These are phyloP conservation scores for Musca domestica DNA, from an alignment of 1,140 invertebrate genomes.

Conservation along the genomic window DNA sequence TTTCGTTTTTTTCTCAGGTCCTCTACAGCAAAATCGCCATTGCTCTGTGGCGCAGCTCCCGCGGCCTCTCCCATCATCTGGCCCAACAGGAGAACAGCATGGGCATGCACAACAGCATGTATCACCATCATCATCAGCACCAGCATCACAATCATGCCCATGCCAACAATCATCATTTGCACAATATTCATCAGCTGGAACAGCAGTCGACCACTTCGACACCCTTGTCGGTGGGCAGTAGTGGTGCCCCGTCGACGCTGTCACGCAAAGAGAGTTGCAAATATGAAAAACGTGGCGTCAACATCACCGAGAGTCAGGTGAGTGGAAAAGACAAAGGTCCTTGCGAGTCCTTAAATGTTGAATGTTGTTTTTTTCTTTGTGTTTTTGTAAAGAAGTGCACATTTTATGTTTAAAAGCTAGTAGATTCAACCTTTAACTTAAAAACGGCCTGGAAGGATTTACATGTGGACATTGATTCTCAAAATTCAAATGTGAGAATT, in stretches of 20 bases:
- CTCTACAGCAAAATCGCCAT: conserved; percentile 73
- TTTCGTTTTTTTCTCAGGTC: conserved; percentile 53
- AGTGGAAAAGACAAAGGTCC: conserved; percentile 20
- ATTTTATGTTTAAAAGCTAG: no score
- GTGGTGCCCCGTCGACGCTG: conserved; percentile 33
- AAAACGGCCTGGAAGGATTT: no score
- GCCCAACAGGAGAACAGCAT: conserved; percentile 42
- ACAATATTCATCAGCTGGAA: conserved; percentile 11
- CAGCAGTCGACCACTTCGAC: conserved; percentile 26
- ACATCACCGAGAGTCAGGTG: conserved; percentile 52
- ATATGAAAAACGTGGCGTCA: conserved; percentile 52
- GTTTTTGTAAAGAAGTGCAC: no score
- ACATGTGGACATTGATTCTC: no score
- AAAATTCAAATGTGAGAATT: no score
- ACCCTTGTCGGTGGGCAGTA: conserved; percentile 31
- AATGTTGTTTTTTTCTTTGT: not conserved
- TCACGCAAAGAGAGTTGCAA: conserved; percentile 52
- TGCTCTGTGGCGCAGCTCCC: conserved; percentile 68
- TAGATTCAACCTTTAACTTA: no score
- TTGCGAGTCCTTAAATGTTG: not conserved
- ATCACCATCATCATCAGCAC: conserved; percentile 37
- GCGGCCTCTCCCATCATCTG: conserved; percentile 58
- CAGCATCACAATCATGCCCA: conserved; percentile 35
- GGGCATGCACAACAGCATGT: conserved; percentile 50
- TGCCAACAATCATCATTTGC: conserved; percentile 36